phyloP scores from a whole-genome alignment of 2,113 vertebrate species.

The Lota lota region DNA sequence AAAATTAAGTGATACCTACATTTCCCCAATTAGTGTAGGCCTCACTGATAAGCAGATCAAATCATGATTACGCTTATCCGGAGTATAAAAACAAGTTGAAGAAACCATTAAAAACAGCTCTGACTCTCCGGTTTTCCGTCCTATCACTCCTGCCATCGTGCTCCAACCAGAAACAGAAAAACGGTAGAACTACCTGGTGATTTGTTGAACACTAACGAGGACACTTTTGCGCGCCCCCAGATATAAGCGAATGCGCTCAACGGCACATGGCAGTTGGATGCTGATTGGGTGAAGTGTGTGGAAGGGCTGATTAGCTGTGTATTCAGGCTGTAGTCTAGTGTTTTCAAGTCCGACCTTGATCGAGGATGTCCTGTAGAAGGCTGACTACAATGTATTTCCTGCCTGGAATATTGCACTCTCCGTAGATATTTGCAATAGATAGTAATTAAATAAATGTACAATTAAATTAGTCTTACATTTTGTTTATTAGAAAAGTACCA shows the following conservation, averaged over 20 bases:
- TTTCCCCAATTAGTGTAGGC: too few relatives aligned
- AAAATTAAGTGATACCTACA: too few relatives aligned
- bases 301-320: conserved; percentile 25
- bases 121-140: not conserved
- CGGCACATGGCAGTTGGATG: not conserved
- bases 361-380: not conserved
- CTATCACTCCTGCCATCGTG: not conserved
- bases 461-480: not conserved
- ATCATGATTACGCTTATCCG: too few relatives aligned
- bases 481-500: not conserved
- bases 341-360: conserved; percentile 37
- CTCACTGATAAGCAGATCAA: too few relatives aligned
- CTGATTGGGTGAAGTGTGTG: conserved; percentile 39
- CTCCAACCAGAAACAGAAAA: not conserved
- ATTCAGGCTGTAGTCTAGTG: conserved; percentile 41
- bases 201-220: too few relatives aligned
- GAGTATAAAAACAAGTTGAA: too few relatives aligned
- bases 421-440: not conserved
- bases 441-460: not conserved
- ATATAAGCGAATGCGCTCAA: conserved; percentile 14
- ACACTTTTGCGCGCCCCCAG: too few relatives aligned
- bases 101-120: not conserved
- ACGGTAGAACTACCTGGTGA: not conserved
- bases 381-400: not conserved
- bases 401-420: not conserved